Evolutionary conservation across 2,797 vertebrate species (phyloP), one percentile per base, ranked within the genome.

Genomic region (Trematomus bernacchii): DNA sequence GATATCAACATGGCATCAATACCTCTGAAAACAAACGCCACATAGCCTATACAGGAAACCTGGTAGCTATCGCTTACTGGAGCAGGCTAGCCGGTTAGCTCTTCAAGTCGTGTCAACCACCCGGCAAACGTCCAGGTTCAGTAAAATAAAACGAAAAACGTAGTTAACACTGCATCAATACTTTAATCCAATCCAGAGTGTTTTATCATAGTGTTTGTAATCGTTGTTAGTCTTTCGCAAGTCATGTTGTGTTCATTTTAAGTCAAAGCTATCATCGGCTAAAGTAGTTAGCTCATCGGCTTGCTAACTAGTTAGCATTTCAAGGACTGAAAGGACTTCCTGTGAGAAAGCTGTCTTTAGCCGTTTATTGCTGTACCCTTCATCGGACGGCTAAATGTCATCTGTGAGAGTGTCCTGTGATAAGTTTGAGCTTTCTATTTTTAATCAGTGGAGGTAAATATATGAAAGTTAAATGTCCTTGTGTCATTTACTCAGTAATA

Each of bases 321-420:
- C 86, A 90, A 91, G 84, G 86, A 86, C 86, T 87, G 85, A 37
- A 1, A 71, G 71, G 80, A 91, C 89, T 90, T 91, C 88, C 85
- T 87, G 73, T 69, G 27, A n/a, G 18, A 33, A 11, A 65, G 30
- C 40, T 0, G 33, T 33, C 42, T 3, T 4, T 1, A 10, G 33
- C 13, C 9, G 8, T 12, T 1, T 15, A 6, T 3, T 21, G 44
- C 33, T 19, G 8, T 10, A 2, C 9, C 27, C 18, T 55, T 53
- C 37, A 47, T 40, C 47, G 2, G 23, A 3, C 1, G 10, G 14
- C 2, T 48, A 5, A 2, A 3, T 52, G n/a, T 1, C 10, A 6
- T 15, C 8, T n/a, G 2, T 19, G 63, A 14, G 3, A 15, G 47
- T 10, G 8, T 16, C 16, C 7, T 1, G 33, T 15, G 14, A 8